These are phyloP conservation scores for Indicator maculatus DNA, from an alignment of 2,113 vertebrate genomes.

Conservation along the genomic window DNA sequence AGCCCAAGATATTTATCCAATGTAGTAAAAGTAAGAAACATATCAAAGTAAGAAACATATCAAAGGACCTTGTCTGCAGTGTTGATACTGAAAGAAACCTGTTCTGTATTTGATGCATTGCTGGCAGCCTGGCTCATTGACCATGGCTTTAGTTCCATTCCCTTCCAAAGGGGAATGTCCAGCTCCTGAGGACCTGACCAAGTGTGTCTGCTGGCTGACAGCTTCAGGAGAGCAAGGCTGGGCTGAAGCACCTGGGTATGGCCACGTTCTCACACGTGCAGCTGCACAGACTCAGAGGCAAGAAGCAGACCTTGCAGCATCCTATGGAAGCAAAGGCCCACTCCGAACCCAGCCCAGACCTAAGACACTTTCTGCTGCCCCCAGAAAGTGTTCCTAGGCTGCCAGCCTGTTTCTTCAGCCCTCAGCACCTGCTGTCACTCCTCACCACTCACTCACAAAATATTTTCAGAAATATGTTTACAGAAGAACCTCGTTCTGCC, in stretches of 20 bases:
- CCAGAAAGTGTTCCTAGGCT: not conserved
- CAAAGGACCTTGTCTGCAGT: not conserved
- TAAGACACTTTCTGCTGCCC: not conserved
- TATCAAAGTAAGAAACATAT: not conserved
- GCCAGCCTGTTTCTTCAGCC: not conserved
- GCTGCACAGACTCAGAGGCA: not conserved
- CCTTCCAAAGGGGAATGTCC: not conserved
- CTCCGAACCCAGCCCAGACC: not conserved
- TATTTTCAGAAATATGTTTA: constrained; percentile 48
- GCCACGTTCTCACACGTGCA: fast-evolving
- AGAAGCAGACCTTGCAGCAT: not conserved
- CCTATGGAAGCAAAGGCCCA: not conserved
- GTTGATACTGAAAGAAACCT: not conserved
- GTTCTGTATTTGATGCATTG: not conserved
- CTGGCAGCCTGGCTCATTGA: not conserved
- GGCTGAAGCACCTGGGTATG: fast-evolving
- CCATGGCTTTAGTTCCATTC: fast-evolving
- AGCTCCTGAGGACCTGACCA: not conserved
- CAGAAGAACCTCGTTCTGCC: constrained; percentile 49
- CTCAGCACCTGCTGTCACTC: not conserved
- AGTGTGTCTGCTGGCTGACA: not conserved
- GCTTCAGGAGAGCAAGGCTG: not conserved
- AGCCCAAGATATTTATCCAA: not conserved
- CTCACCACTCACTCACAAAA: constrained; percentile 19
- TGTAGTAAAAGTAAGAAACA: not conserved